These are phyloP conservation scores for Hyla sarda DNA, from an alignment of 2,113 vertebrate genomes.

Conservation along the genomic window DNA sequence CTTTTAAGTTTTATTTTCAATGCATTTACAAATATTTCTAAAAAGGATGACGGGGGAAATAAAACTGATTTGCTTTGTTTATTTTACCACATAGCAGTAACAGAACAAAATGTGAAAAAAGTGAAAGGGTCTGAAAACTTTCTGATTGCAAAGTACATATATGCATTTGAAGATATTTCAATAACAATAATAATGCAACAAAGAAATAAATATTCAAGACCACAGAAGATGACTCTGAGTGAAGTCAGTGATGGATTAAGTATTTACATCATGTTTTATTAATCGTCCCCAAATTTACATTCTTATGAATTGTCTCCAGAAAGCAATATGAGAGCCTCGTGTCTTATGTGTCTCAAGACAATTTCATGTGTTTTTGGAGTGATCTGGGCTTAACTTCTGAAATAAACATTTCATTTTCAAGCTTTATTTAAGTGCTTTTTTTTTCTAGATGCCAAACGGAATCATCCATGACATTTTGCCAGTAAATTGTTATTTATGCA, in stretches of 20 bases:
- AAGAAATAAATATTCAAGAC: neutral
- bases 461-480: slow-evolving; percentile 31
- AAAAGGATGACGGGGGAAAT: no score
- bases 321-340: slow-evolving; percentile 9
- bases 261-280: slow-evolving; percentile 45
- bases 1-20: no score
- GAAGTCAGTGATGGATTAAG: slow-evolving; percentile 27
- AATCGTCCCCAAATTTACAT: slow-evolving; percentile 32
- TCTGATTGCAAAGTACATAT: no score
- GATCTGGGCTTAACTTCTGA: slow-evolving; percentile 31
- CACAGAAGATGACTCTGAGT: neutral
- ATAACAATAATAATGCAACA: no score
- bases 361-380: slow-evolving; percentile 21
- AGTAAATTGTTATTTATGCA: slow-evolving; percentile 4
- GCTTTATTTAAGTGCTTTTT: slow-evolving; percentile 35
- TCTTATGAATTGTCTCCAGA: slow-evolving; percentile 8
- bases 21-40: no score
- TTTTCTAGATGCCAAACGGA: neutral
- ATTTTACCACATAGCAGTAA: no score
- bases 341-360: neutral
- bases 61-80: no score
- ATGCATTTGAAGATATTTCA: no score
- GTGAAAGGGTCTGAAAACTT: no score
- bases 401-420: slow-evolving; percentile 47
- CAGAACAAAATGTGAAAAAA: no score